These are phyloP conservation scores for Okamejei kenojei DNA, from an alignment of 2,797 vertebrate species.

Conservation along the genomic window DNA sequence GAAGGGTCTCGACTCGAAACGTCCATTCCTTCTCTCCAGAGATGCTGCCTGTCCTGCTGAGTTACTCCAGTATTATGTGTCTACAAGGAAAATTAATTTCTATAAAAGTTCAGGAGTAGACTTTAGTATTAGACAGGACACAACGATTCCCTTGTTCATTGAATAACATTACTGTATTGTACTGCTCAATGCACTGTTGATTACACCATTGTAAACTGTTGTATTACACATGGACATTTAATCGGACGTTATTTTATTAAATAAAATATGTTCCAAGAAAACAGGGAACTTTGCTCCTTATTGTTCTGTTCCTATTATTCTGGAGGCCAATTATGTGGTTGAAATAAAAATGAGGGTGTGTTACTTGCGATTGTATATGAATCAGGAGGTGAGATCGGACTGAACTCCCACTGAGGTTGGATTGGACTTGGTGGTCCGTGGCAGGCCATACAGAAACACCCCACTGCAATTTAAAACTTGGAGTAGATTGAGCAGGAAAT, in stretches of 20 bases:
- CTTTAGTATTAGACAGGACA: too few species aligned
- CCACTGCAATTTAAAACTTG: conserved; percentile 1
- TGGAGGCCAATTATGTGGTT: not conserved
- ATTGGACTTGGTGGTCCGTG: conserved; percentile 23
- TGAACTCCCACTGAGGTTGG: not conserved
- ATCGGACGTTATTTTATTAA: conserved; percentile 13
- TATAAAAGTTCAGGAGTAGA: not conserved
- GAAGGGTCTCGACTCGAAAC: too few species aligned
- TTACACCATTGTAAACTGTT: conserved; percentile 1
- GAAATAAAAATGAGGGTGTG: conserved; percentile 3
- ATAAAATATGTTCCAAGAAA: not conserved
- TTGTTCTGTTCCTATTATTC: not conserved
- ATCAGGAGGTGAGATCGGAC: not conserved
- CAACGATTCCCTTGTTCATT: not conserved
- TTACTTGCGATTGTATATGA: not conserved
- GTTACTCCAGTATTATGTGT: too few species aligned
- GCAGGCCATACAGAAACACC: not conserved
- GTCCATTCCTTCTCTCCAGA: too few species aligned
- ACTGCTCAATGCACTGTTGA: not conserved
- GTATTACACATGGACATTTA: not conserved
- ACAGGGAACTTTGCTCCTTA: conserved; percentile 22
- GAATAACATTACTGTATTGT: not conserved
- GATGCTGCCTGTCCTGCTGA: too few species aligned
- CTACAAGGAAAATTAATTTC: not conserved
- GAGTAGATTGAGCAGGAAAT: conserved; percentile 20